phyloP scores from a whole-genome alignment of 2,113 vertebrate genomes.

The Zapus hudsonius region DNA sequence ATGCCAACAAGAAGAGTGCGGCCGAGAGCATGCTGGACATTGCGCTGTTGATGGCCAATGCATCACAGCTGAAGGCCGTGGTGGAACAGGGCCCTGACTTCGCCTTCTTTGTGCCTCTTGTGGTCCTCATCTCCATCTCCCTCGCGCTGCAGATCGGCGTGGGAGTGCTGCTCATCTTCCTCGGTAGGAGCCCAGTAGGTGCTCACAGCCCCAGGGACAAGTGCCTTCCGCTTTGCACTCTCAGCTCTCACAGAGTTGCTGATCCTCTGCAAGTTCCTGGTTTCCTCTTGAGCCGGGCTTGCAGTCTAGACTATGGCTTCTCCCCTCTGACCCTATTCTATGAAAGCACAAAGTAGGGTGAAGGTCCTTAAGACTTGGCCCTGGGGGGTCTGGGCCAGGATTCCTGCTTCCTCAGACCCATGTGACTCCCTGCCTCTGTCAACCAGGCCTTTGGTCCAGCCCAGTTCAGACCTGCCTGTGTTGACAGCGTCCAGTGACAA shows the following conservation, averaged over 20 bases:
- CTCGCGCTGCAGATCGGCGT: constrained; percentile 92
- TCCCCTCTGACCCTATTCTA: neutral
- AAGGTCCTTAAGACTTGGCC: neutral
- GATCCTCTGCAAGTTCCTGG: rapidly evolving
- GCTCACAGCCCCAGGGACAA: too few species aligned
- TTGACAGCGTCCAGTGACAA: neutral
- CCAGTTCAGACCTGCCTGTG: neutral
- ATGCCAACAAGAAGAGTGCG: constrained; percentile 97
- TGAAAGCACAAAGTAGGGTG: neutral
- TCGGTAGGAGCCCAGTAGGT: constrained; percentile 86
- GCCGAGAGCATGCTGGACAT: constrained; percentile 99
- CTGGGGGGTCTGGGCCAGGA: neutral
- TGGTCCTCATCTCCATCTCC: constrained; percentile 93
- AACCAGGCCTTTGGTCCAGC: neutral
- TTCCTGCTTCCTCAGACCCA: neutral
- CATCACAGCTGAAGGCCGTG: constrained; percentile 96
- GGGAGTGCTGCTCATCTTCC: constrained; percentile 96
- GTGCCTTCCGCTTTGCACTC: neutral
- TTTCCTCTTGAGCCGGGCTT: neutral
- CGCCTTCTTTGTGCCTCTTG: constrained; percentile 90
- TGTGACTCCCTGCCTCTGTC: neutral
- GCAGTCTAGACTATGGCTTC: neutral
- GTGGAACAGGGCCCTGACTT: constrained; percentile 91
- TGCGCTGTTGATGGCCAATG: constrained; percentile 97
- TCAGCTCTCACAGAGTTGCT: neutral